Evolutionary conservation across 2,113 vertebrate species (phyloP), one percentile per base, ranked within the genome.

Genomic region (Mirounga angustirostris): DNA sequence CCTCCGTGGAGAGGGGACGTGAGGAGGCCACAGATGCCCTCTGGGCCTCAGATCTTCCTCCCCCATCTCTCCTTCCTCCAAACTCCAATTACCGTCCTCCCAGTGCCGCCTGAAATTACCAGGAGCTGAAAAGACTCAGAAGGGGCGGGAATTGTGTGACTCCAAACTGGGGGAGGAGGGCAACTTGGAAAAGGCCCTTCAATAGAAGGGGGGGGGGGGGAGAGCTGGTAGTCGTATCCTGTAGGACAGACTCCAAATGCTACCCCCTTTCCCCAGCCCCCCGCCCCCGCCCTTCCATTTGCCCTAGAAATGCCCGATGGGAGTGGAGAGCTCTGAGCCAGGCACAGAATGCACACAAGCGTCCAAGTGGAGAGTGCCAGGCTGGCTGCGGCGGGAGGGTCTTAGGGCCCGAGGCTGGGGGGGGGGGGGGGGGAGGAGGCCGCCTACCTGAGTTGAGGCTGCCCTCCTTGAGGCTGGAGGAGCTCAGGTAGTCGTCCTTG

Each of bases 401-500:
- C 4, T 28, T 14, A 4, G 19, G 19, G 18, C 36, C 43, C 7
- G 9, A 7, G 76, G 54, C 56, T 0, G 11, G 13, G 46, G 36
- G 2, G 36, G 13, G 46, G 36, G 2, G 36, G 14, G 7, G 16
- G 71, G 90, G 86, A 36, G 0, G 82, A 1, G 96, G 83, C 91
- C 79, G 36, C 81, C 92, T 99, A 99, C 99, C 99, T 99, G 99
- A 99, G 98, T 99, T 99, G 98, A 99, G 99, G 98, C 99, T 99
- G 98, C 99, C 99, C 97, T 99, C 99, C 97, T 99, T 99, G 83
- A 99, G 99, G 91, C 98, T 99, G 95, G 99, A 99, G 19, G 99
- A 99, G 98, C 98, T 99, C 98, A 99, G 43, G 98, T 99, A 99
- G 98, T 99, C 99, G 93, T 99, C 99, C 98, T 99, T 99, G 98